Base-by-base conservation (phyloP, 2,113 vertebrate genomes). In the Nipponia nippon region DNA sequence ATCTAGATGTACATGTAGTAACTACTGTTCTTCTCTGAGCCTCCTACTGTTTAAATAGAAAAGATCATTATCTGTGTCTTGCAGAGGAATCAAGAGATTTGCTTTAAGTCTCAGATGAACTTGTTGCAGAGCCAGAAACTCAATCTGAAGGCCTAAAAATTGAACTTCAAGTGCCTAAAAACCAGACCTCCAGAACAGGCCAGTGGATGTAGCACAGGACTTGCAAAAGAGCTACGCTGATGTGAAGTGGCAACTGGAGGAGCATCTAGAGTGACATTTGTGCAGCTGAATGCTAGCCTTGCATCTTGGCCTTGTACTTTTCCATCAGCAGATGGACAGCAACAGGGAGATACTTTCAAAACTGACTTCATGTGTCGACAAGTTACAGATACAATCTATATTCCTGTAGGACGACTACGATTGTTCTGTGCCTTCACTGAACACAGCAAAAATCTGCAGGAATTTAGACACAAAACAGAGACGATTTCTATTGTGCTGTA, bases 1-100 rank as follows among this genome's bases (percentile, higher is more conserved):
- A 71, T 76, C 47, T 50, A 65, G 44, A 23, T 0, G 0, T 5
- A 13, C 32, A 3, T 17, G 47, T 27, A 49, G 19, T 12, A 66
- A 55, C 13, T 78, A 16, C 50, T 87, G 70, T 40, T 73, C 49
- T 30, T 42, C 56, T 42, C 62, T 76, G 71, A 88, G 40, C 32
- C 38, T 78, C 36, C 58, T 49, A 11, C 77, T 76, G 16, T 9
- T 72, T 23, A 15, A 78, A 53, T 0, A 47, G 61, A n/a, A 75
- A 63, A 44, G 66, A 65, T 69, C 49, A 4, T 75, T 84, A 19
- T 27, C 70, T 81, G 36, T 47, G 55, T 42, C 59, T 93, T 78
- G 46, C 65, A 89, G 25, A 66, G 46, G 36, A 73, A 62, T 62
- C 50, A 19, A n/a, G 40, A 84, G 34, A 46, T 75, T 82, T 69